Conservation (phyloP, 1,140 invertebrate genomes). For the Drosophila serrata region DNA sequence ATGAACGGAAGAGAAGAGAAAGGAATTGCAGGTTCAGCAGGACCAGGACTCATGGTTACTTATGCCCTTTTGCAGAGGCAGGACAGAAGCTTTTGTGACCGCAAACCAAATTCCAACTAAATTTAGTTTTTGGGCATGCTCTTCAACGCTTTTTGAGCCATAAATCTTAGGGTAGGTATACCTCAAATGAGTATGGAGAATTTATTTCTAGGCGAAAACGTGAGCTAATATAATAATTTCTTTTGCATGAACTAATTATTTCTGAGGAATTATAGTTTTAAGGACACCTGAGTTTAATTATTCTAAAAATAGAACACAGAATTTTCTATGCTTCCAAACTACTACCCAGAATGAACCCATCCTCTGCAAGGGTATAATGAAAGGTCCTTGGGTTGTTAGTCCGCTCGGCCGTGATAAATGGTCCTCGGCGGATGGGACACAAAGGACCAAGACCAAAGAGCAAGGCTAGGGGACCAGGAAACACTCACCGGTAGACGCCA, state of each 20-base stretch:
- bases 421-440: constrained; percentile 29
- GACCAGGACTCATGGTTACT: neutral
- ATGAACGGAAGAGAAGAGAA: constrained; percentile 13
- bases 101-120: too few species aligned
- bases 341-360: neutral
- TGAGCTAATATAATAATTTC: neutral
- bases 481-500: constrained; percentile 86
- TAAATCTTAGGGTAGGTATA: neutral
- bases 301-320: neutral
- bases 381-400: constrained; percentile 33
- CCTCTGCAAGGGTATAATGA: constrained; percentile 6
- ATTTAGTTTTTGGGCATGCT: neutral
- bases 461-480: neutral
- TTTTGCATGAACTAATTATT: neutral
- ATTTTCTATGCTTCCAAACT: neutral
- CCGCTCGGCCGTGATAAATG: constrained; percentile 50
- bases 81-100: neutral
- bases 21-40: constrained; percentile 6
- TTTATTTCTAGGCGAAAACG: neutral
- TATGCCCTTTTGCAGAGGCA: constrained; percentile 4
- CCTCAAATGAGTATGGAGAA: too few species aligned
- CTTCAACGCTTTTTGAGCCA: neutral
- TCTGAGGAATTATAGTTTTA: neutral
- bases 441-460: neutral
- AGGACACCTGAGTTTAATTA: neutral